phyloP scores from a whole-genome alignment of 1,140 invertebrate species.

The Spodoptera frugiperda region DNA sequence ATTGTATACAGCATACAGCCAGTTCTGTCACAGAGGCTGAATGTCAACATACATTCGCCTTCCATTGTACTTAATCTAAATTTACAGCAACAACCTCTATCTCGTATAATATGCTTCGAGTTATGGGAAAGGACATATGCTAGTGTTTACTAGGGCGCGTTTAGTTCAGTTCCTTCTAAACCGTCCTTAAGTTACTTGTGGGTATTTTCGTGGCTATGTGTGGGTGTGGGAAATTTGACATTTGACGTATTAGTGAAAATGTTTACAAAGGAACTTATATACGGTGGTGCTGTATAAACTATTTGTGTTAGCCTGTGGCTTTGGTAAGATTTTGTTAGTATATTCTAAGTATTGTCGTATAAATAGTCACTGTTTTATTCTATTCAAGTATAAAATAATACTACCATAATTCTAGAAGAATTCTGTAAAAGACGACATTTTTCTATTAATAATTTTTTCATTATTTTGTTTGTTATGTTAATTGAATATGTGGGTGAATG shows the following conservation, averaged over 20 bases:
- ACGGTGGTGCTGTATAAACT: too few relatives aligned
- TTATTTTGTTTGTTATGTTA: too few relatives aligned
- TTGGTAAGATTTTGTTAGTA: too few relatives aligned
- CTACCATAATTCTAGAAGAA: too few relatives aligned
- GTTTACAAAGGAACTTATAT: too few relatives aligned
- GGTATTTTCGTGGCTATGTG: background rate
- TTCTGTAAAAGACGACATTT: too few relatives aligned
- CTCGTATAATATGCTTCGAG: background rate
- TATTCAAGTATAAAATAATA: too few relatives aligned
- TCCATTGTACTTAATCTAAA: constrained; percentile 15
- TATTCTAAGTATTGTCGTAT: too few relatives aligned
- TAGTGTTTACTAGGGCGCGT: background rate
- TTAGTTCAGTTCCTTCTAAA: background rate
- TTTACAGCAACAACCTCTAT: constrained; percentile 10
- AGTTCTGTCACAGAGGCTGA: background rate
- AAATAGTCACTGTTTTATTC: too few relatives aligned
- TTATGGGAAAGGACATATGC: constrained; percentile 29
- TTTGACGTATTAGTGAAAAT: background rate
- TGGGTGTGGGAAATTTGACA: background rate
- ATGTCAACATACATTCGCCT: constrained; percentile 24
- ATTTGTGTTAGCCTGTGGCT: too few relatives aligned
- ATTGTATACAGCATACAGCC: background rate
- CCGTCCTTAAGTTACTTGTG: background rate
- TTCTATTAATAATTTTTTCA: too few relatives aligned
- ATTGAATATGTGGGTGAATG: too few relatives aligned